Evolutionary conservation across 2,888 invertebrate species (phyloP).

Genomic region (Callinectes sapidus): DNA sequence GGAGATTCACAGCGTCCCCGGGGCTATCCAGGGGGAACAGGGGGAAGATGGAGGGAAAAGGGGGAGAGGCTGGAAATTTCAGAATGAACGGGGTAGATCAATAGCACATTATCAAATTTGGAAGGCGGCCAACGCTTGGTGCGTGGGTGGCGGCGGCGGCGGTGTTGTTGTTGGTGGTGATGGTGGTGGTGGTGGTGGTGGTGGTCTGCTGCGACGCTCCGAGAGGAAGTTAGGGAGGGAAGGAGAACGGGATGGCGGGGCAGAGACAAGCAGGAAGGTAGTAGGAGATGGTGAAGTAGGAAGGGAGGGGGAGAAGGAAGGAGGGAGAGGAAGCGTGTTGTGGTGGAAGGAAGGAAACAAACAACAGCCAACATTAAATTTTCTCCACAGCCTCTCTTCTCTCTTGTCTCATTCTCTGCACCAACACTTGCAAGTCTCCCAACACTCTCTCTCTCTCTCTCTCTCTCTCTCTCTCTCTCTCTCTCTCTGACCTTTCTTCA

Average conservation of each 20-base stretch:
- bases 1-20: not conserved
- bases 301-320: not conserved
- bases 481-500: constrained; percentile 22
- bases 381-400: not conserved
- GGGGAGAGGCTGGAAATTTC: constrained; percentile 8
- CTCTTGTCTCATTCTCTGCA: not conserved
- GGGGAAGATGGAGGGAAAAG: not conserved
- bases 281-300: not conserved
- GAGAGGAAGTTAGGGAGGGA: not conserved
- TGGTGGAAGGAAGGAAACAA: constrained; percentile 14
- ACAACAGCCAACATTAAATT: not conserved
- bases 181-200: not conserved
- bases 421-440: not conserved
- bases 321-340: not conserved
- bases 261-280: not conserved
- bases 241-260: not conserved
- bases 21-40: not conserved
- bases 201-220: not conserved
- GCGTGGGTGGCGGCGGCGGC: constrained; percentile 1
- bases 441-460: not conserved
- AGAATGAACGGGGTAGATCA: constrained; percentile 35
- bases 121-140: constrained; percentile 2
- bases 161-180: not conserved
- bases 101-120: constrained; percentile 29
- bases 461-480: constrained; percentile 25